These are phyloP conservation scores for Mohoua ochrocephala DNA, from an alignment of 2,113 vertebrate species.

Conservation along the genomic window DNA sequence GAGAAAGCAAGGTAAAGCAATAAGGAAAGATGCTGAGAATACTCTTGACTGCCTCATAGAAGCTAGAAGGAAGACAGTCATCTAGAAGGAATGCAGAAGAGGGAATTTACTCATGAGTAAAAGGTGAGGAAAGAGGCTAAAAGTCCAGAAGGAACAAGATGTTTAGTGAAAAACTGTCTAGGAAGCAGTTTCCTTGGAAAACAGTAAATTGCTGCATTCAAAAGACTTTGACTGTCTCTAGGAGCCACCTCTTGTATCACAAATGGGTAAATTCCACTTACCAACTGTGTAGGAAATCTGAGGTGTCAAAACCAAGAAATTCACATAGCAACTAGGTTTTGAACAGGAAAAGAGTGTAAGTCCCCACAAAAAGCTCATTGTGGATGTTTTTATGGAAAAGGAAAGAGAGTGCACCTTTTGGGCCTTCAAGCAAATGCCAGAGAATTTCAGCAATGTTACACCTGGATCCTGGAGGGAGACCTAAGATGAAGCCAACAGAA, in stretches of 20 bases:
- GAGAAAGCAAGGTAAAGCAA: not conserved
- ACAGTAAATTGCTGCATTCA: not conserved
- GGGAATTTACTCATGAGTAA: not conserved
- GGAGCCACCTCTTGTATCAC: not conserved
- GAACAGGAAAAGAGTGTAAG: not conserved
- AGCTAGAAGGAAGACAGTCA: not conserved
- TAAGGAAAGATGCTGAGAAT: not conserved
- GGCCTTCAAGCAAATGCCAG: not conserved
- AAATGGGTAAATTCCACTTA: not conserved
- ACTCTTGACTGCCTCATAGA: not conserved
- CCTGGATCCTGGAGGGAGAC: not conserved
- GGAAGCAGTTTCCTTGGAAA: not conserved
- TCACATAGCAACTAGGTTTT: not conserved
- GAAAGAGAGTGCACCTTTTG: not conserved
- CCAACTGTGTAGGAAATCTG: not conserved
- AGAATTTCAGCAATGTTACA: constrained; percentile 30
- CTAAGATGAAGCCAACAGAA: not conserved
- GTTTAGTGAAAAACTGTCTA: not conserved
- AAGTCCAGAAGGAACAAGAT: not conserved
- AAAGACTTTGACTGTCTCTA: not conserved
- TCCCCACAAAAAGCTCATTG: not conserved
- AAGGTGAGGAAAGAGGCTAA: not conserved
- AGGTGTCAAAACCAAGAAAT: not conserved
- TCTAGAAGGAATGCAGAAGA: not conserved
- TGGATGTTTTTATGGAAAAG: not conserved